phyloP scores from a whole-genome alignment of 2,888 invertebrate genomes.

The Rugalucina vietnamica region DNA sequence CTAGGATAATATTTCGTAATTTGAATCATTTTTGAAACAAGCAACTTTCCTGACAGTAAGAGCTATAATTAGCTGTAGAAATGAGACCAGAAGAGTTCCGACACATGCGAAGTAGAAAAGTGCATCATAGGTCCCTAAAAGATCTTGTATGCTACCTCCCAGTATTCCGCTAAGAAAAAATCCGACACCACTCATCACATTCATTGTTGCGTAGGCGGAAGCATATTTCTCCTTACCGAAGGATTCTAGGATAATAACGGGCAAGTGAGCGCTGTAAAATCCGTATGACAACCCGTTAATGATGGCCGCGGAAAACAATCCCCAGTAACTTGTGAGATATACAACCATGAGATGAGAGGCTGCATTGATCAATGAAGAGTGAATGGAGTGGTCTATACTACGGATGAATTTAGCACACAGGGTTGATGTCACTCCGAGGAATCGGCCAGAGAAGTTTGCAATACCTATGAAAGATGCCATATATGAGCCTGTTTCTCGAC shows the following conservation, averaged over 20 bases:
- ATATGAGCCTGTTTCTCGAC: neutral
- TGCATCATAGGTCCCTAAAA: neutral
- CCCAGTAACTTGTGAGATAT: neutral
- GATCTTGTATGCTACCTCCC: neutral
- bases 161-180: neutral
- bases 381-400: neutral
- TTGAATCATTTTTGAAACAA: no score
- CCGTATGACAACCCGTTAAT: neutral
- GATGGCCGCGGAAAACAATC: neutral
- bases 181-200: neutral
- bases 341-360: neutral
- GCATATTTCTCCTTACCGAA: conserved; percentile 1
- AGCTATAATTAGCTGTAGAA: neutral
- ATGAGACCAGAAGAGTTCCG: neutral
- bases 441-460: neutral
- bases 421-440: neutral
- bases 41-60: neutral
- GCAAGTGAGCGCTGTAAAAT: neutral
- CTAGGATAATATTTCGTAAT: no score
- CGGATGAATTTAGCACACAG: neutral
- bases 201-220: neutral
- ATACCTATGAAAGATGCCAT: neutral
- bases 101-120: neutral
- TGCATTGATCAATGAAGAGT: neutral
- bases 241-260: neutral